Evolutionary conservation across 2,888 invertebrate genomes (phyloP), one percentile per base, ranked within the genome.

Genomic region (Horisme vitalbata): DNA sequence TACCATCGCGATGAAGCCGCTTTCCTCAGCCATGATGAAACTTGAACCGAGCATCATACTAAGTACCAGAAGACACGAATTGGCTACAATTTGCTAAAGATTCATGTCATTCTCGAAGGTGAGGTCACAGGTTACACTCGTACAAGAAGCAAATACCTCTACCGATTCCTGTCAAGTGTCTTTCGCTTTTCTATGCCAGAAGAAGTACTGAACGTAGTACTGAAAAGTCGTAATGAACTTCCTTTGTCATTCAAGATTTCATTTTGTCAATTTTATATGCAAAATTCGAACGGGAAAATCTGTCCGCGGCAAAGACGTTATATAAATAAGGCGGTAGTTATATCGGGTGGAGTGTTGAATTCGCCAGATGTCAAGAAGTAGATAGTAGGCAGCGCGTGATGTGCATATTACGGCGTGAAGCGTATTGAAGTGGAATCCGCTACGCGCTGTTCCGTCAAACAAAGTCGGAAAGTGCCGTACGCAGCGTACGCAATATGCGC

Each of bases 401-500:
- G 41, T 32, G 41, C 38, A 38, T 38, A 26, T 38, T 33, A 45
- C 33, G 35, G 39, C 49, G 39, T 49, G 39, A 41, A 44, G 35
- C 35, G 52, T 46, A 57, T 45, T 43, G 41, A 37, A 57, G 38
- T 41, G 37, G 37, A 48, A 50, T 54, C 47, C 46, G 41, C 28
- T 26, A 26, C 45, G 24, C 41, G 36, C 32, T 45, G 18, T 23
- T 35, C 28, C 37, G 49, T 52, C 48, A 47, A 53, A 54, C 53
- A 52, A 49, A 46, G 41, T 45, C 31, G 21, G 35, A 31, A 38
- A 46, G 45, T 39, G 32, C 34, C 43, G 50, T 49, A 55, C 47
- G 50, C 54, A 51, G 36, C 49, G 45, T 41, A 44, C 62, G 63
- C 69, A 66, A 68, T 67, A 63, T 63, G 65, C 61, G 63, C 52